These are phyloP conservation scores for Aphidius ervi DNA, from an alignment of 1,140 invertebrate species.

Conservation along the genomic window DNA sequence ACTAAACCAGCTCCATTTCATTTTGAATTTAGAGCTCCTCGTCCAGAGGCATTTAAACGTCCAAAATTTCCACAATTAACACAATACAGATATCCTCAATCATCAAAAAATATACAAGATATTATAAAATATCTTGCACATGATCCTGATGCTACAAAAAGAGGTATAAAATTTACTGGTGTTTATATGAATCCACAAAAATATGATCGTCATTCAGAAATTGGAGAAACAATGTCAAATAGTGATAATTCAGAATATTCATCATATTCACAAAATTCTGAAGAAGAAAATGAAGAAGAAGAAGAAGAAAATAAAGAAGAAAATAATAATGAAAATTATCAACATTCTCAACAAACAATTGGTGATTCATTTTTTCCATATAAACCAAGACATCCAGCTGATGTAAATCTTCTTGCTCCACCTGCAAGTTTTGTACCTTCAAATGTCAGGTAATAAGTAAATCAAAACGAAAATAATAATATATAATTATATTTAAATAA, in stretches of 20 bases:
- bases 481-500: background rate
- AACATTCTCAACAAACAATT: too few relatives aligned
- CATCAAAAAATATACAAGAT: slow-evolving; percentile 54
- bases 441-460: slow-evolving; percentile 42
- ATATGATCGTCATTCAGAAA: slow-evolving; percentile 32
- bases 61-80: slow-evolving; percentile 49
- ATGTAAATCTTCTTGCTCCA: slow-evolving; percentile 53
- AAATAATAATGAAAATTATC: background rate
- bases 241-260: slow-evolving; percentile 29
- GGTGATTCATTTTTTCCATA: slow-evolving; percentile 52
- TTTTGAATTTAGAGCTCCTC: slow-evolving; percentile 40
- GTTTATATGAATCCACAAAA: slow-evolving; percentile 47
- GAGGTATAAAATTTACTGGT: slow-evolving; percentile 46
- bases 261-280: background rate
- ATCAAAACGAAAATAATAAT: background rate
- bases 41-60: slow-evolving; percentile 42
- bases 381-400: slow-evolving; percentile 54
- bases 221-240: slow-evolving; percentile 31
- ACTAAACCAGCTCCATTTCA: slow-evolving; percentile 38
- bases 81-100: slow-evolving; percentile 46
- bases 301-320: slow-evolving; percentile 28
- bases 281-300: slow-evolving; percentile 23
- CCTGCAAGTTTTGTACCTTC: slow-evolving; percentile 24
- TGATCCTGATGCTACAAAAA: slow-evolving; percentile 33
- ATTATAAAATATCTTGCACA: slow-evolving; percentile 51